Base-by-base conservation (phyloP, 2,797 vertebrate species). In the Necrosyrtes monachus region DNA sequence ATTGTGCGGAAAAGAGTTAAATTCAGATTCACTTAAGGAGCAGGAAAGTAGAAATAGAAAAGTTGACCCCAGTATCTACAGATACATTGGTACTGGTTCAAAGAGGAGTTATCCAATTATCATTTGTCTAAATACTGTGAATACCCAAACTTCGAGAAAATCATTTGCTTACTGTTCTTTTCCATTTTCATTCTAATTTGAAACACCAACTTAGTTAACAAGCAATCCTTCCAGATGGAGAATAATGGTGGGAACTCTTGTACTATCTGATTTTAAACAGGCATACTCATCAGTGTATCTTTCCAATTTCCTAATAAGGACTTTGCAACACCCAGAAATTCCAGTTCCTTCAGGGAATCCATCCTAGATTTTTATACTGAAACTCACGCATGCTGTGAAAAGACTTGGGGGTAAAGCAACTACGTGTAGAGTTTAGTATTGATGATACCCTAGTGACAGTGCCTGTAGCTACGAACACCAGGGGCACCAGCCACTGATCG, bases 261-360 rank as follows among this genome's bases (percentile, higher is more conserved):
- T 30, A 51, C 63, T 97, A 96, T 95, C 95, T 97, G 95, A 97
- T 97, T 97, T 96, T 95, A 94, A 96, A 93, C 94, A 95, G 95
- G 91, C 95, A 90, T 46, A 86, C 85, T 97, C 97, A 94, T 95
- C 89, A 76, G 64, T 23, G 43, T 83, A 95, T 93, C 96, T 90
- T 93, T 77, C 81, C 91, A 93, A 91, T 94, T 96, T 96, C 95
- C 96, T 96, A 97, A 96, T 97, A 96, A 95, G 96, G 94, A 73
- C 94, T 96, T 90, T 81, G 95, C 92, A 97, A 97, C 92, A 96
- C 93, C 90, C 96, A 97, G 95, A 95, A 95, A 96, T 96, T 93
- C 94, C 94, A 97, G 95, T 93, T 97, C 89, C 87, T 92, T 95
- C 85, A 92, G 82, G 87, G 94, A 91, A 97, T 84, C 78, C 69